A percentile compares a stretch with the other conserved stretches of the same genome.
phyloP scores from a whole-genome alignment of 2,113 vertebrate genomes.

The Saguinus midas region DNA sequence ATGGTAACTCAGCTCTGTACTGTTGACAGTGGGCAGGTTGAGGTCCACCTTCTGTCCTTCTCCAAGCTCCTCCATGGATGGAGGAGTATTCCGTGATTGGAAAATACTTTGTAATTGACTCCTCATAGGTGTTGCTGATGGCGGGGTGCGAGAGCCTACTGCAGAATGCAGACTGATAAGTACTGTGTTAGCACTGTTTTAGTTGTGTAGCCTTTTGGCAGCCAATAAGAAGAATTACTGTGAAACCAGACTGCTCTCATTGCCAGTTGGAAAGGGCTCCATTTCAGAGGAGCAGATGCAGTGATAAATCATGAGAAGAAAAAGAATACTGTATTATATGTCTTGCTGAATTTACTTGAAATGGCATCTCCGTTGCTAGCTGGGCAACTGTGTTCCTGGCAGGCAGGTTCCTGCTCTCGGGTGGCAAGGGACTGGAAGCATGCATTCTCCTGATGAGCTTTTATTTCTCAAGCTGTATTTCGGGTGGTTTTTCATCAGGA shows the following conservation, averaged over 20 bases:
- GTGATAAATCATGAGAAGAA: not conserved
- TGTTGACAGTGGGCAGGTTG: not conserved
- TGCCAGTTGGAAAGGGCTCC: not conserved
- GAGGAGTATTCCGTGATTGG: not conserved
- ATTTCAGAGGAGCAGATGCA: conserved; percentile 25
- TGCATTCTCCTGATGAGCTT: not conserved
- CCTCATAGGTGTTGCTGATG: not conserved
- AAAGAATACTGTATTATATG: not conserved
- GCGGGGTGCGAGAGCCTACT: not conserved
- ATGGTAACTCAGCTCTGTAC: not conserved
- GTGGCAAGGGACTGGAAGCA: not conserved
- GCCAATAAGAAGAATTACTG: not conserved
- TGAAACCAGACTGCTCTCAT: not conserved
- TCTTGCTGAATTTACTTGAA: not conserved
- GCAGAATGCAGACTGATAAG: not conserved
- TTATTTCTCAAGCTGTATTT: not conserved
- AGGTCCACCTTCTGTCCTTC: not conserved
- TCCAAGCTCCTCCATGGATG: not conserved
- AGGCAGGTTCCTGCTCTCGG: not conserved
- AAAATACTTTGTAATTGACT: not conserved
- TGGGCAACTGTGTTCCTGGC: not conserved
- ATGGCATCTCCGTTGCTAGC: not conserved
- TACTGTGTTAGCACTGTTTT: not conserved
- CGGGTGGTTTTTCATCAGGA: not conserved
- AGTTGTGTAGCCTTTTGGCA: not conserved